Evolutionary conservation across 2,113 vertebrate genomes (phyloP).

Genomic region (Phoxinus phoxinus): DNA sequence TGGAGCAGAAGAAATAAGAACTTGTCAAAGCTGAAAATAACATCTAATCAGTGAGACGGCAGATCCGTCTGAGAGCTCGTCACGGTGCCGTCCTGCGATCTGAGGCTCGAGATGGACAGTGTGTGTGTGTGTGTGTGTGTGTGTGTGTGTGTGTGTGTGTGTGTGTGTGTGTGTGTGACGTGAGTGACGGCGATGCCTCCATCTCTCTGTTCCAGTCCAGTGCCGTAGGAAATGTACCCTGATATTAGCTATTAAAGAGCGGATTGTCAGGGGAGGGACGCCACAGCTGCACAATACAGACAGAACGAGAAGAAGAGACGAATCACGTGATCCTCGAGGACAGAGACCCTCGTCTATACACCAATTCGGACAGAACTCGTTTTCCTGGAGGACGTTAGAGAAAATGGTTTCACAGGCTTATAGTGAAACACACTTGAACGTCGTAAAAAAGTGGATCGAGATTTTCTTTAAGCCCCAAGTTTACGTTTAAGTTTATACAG

Average conservation of each 20-base stretch:
- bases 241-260: conserved; percentile 83
- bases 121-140: conserved; percentile 37
- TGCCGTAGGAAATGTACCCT: conserved; percentile 80
- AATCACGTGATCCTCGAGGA: not conserved
- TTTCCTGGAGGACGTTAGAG: too few relatives aligned
- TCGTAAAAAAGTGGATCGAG: too few relatives aligned
- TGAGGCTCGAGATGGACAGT: conserved; percentile 2
- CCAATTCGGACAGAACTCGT: too few relatives aligned
- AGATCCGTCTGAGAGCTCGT: not conserved
- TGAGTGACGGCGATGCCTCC: conserved; percentile 62
- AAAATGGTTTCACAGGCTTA: too few relatives aligned
- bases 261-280: conserved; percentile 76
- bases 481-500: too few relatives aligned
- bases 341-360: not conserved
- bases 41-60: conserved; percentile 1
- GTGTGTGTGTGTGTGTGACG: conserved; percentile 32
- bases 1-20: not conserved
- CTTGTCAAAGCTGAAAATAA: not conserved
- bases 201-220: conserved; percentile 77
- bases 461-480: too few relatives aligned
- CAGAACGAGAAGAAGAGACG: not conserved
- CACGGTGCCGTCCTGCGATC: not conserved
- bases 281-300: conserved; percentile 67
- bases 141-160: conserved; percentile 3
- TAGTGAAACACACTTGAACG: too few relatives aligned